Conservation (phyloP, 2,797 vertebrate species). For the Pantherophis vulpinus region DNA sequence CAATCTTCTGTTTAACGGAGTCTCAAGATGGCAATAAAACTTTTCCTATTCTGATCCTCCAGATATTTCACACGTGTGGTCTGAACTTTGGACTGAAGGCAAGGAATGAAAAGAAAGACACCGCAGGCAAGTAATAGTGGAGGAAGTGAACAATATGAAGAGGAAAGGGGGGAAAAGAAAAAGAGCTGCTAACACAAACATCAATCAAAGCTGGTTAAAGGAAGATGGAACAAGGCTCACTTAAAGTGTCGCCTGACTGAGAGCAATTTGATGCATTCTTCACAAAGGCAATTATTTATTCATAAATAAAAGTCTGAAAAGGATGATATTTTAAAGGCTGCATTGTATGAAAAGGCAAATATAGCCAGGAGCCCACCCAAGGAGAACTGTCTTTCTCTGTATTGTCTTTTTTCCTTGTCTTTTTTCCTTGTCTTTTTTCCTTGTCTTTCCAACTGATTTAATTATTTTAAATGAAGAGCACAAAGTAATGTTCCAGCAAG, state of each 20-base stretch:
- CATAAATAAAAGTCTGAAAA: slow-evolving; percentile 46
- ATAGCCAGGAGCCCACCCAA: slow-evolving; percentile 31
- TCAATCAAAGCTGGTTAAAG: neutral
- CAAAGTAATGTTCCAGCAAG: neutral
- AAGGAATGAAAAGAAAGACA: neutral
- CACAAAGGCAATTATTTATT: slow-evolving; percentile 28
- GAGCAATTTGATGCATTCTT: slow-evolving; percentile 29
- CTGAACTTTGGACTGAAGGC: slow-evolving; percentile 10
- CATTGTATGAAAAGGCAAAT: slow-evolving; percentile 45
- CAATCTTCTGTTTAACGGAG: neutral
- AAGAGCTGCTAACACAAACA: slow-evolving; percentile 8
- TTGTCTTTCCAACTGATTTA: slow-evolving; percentile 28
- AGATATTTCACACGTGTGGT: slow-evolving; percentile 28
- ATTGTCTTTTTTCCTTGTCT: neutral
- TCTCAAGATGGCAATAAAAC: neutral
- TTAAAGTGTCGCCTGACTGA: neutral
- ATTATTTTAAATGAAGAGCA: slow-evolving; percentile 34
- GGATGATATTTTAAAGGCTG: slow-evolving; percentile 39
- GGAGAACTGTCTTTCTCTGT: slow-evolving; percentile 22
- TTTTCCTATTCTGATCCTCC: neutral
- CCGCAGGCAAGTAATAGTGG: neutral
- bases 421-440: no score
- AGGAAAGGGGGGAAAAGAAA: neutral
- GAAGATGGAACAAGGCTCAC: neutral
- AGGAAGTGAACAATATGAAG: neutral